Base-by-base conservation (phyloP, 2,888 invertebrate species). In the Tridacna gigas region DNA sequence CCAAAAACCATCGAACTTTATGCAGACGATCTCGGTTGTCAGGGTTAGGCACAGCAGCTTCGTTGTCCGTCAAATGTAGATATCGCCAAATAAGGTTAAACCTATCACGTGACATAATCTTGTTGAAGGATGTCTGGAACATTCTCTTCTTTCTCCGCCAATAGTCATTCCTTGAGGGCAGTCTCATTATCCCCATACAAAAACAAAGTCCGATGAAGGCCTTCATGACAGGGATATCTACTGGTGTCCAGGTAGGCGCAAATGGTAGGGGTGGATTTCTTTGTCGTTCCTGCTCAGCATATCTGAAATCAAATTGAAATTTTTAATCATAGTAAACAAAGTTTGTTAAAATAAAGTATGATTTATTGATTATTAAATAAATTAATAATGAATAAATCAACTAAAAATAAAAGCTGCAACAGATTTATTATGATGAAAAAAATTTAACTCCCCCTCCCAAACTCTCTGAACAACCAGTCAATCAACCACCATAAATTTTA, bases 91-190 rank as follows among this genome's bases (percentile, higher is more conserved):
- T 60, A 20, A 60, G 22, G 20, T 20, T 22, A 60, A 60, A 60
- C 60, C 60, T 60, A 9, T 60, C 60, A n/a, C 60, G 4, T 77
- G 65, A 47, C 78, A 82, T 86, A 18, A 82, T 61, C 22, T 13
- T 74, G n/a, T 71, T 71, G 69, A 87, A 87, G 12, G 28, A 25
- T n/a, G 84, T 84, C 18, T 26, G 25, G 26, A 84, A 84, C 74
- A 87, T 73, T 37, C 61, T 56, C 60, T 76, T 77, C 20, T n/a
- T 69, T 28, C 37, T n/a, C 45, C 79, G 25, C 82, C 87, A 87
- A 61, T 87, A 83, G 45, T 80, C 84, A 76, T 74, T 73, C 18
- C 66, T 71, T 18, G 74, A 65, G n/a, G 84, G 84, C 20, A 84
- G 61, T 18, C 77, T n/a, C 0, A 76, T 22, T 9, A 82, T 67